Percentiles rank a stretch among this genome's conserved stretches.
Conservation (phyloP, 2,888 invertebrate genomes). For the Mamestra brassicae region DNA sequence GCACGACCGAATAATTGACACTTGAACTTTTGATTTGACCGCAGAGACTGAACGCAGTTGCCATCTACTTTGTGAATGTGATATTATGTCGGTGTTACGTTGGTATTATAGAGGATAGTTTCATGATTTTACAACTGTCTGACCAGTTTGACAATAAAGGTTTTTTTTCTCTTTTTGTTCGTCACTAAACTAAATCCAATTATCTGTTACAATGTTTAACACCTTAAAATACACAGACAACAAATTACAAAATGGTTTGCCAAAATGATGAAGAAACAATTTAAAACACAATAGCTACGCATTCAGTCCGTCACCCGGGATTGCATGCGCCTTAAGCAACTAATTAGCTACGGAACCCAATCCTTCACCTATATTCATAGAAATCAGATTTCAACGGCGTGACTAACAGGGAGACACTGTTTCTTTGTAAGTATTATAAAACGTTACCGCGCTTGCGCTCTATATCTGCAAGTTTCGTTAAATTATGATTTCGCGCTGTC, state of each 20-base stretch:
- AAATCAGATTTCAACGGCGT: constrained; percentile 72
- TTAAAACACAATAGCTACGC: constrained; percentile 48
- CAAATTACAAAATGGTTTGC: constrained; percentile 39
- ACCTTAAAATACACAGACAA: constrained; percentile 19
- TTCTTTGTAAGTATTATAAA: constrained; percentile 65
- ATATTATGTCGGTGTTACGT: constrained; percentile 44
- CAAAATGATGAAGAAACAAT: constrained; percentile 43
- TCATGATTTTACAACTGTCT: constrained; percentile 13
- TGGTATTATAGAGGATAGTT: constrained; percentile 23
- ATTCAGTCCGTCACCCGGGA: constrained; percentile 44
- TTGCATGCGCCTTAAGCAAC: constrained; percentile 52
- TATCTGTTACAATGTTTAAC: neutral
- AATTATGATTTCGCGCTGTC: constrained; percentile 79
- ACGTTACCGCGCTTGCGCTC: constrained; percentile 69
- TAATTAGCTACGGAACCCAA: constrained; percentile 61
- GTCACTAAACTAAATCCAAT: neutral
- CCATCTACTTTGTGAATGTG: constrained; percentile 40
- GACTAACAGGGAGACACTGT: constrained; percentile 77
- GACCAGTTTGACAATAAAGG: neutral
- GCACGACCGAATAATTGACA: constrained; percentile 64
- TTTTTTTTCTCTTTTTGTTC: neutral
- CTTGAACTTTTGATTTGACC: constrained; percentile 71
- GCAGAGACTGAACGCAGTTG: constrained; percentile 46
- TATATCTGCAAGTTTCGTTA: constrained; percentile 77
- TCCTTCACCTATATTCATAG: constrained; percentile 62